Evolutionary conservation across 2,888 invertebrate genomes (phyloP), one percentile per base, ranked within the genome.

Genomic region (Papilio gigon): DNA sequence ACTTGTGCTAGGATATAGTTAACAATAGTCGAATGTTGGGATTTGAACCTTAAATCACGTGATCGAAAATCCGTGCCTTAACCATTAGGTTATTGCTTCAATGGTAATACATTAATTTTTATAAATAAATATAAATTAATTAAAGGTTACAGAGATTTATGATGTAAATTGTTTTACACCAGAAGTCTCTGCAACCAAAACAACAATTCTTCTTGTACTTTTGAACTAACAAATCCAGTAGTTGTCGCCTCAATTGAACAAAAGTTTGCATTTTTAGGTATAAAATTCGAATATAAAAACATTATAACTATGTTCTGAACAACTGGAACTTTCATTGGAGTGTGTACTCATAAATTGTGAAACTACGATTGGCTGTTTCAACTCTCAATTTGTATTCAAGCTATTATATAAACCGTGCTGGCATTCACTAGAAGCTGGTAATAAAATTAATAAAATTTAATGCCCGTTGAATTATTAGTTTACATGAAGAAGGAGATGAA

Each of bases 221-320:
- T n/a, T n/a, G n/a, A n/a, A n/a, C n/a, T n/a, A n/a, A n/a, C 20
- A 44, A 44, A 44, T 20, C 8, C 17, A 20, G 1, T 11, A 17
- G 17, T 20, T 8, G 17, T 42, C 17, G 17, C 40, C 1, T 40
- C 5, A n/a, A n/a, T 35, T 4, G 14, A 17, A 20, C 8, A 2
- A 20, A 44, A 44, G 3, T n/a, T 42, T 42, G 1, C 27, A 53
- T 53, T 53, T 53, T 27, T 3, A 27, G 14, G 14, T 1, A 6
- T 12, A 50, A 53, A 53, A 27, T 53, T 8, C 14, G 14, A 6
- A 50, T 1, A 5, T 4, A 50, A 50, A 50, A 50, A 50, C n/a
- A n/a, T 50, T 27, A n/a, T 27, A 50, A 50, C 6, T 50, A 50
- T 50, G n/a, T 50, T 50, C 27, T 50, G 50, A 27, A 27, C 27